phyloP scores from a whole-genome alignment of 2,797 vertebrate species.

The Mastacembelus armatus region DNA sequence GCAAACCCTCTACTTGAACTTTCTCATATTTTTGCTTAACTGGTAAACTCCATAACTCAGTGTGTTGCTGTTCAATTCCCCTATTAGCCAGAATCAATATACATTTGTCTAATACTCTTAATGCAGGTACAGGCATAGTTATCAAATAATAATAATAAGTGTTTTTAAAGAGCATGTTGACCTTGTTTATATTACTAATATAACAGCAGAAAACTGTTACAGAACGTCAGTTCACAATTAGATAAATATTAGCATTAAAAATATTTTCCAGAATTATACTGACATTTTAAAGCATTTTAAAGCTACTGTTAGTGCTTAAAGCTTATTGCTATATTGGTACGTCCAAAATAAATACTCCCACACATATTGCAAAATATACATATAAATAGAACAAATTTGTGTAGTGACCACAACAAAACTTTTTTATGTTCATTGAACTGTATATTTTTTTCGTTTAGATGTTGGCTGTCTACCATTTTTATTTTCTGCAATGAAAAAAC shows the following conservation, averaged over 20 bases:
- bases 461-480: conserved; percentile 31
- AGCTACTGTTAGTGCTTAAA: conserved; percentile 7
- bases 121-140: conserved; percentile 17
- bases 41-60: conserved; percentile 21
- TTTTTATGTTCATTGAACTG: conserved; percentile 11
- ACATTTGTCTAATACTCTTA: conserved; percentile 10
- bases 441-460: conserved; percentile 19
- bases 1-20: conserved; percentile 72
- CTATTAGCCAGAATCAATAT: conserved; percentile 3
- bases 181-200: conserved; percentile 5
- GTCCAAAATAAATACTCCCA: conserved; percentile 25
- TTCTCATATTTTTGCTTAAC: conserved; percentile 37
- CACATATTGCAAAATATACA: conserved; percentile 31
- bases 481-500: conserved; percentile 27
- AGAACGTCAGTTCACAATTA: conserved; percentile 11
- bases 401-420: background rate
- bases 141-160: conserved; percentile 5
- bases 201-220: background rate
- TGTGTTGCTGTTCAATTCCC: conserved; percentile 20
- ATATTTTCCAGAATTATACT: conserved; percentile 12
- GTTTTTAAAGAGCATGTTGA: background rate
- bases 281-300: background rate
- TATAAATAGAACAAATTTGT: conserved; percentile 10
- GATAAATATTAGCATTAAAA: background rate
- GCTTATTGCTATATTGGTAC: conserved; percentile 1